Evolutionary conservation across 2,797 vertebrate species (phyloP), one percentile per base, ranked within the genome.

Genomic region (Hyperoplus immaculatus): DNA sequence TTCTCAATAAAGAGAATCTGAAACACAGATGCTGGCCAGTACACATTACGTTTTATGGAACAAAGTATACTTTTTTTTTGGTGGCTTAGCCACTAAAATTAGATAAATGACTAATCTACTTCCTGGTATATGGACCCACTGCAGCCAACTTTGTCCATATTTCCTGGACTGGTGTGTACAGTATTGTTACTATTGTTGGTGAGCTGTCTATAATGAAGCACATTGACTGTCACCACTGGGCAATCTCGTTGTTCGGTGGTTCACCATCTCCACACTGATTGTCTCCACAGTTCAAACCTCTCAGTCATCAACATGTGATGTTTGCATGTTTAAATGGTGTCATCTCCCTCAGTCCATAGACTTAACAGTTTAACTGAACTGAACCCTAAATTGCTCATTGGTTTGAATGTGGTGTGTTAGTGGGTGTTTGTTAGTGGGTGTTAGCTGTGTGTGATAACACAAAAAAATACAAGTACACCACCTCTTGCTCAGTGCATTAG

Each of bases 111-210:
- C 39, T 77, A 49, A 73, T 71, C 53, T 66, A 8, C 66, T 77
- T 85, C 79, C 58, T 66, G 38, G 57, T 75, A 9, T 10, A 36
- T 3, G 3, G 58, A 38, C 13, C 16, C 47, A 49, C 8, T 12
- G 7, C 15, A 43, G 36, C 15, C 59, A 4, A 66, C 10, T 3
- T 69, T 68, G 41, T 21, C 11, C 6, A 11, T 14, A 16, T 54
- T 69, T 77, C 49, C 72, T 78, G 16, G 16, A 64, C 72, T 78
- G 16, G 16, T 68, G 16, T 54, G 15, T 54, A 45, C 46, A 51
- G 15, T 14, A 3, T 36, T 36, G 6, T 47, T 56, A 56, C 18
- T 60, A n/a, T 29, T 41, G 18, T 49, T 47, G 16, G 4, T 55
- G 36, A 29, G 29, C 6, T 4, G 8, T 36, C 42, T 55, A 1